Conservation (phyloP, 64 coral and sea anemone genomes). For the Montipora sp. region DNA sequence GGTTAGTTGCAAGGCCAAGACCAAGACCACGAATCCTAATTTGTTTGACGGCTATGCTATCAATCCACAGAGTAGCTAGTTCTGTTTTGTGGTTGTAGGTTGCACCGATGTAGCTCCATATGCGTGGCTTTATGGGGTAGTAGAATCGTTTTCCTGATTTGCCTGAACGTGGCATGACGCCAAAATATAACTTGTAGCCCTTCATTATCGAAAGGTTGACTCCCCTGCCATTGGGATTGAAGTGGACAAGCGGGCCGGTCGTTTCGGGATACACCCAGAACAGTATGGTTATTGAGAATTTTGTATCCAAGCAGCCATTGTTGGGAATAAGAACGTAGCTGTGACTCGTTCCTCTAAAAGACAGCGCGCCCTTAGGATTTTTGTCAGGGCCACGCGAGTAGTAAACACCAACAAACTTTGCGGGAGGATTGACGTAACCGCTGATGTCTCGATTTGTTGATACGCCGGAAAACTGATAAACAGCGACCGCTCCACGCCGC, state of each 20-base stretch:
- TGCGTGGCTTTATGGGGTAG: constrained; percentile 29
- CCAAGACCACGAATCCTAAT: constrained; percentile 34
- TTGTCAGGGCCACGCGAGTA: constrained; percentile 51
- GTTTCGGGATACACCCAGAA: constrained; percentile 76
- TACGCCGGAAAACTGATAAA: constrained; percentile 25
- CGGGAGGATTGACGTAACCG: constrained; percentile 44
- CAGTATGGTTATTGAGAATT: constrained; percentile 65
- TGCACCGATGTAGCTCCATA: constrained; percentile 76
- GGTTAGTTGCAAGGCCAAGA: constrained; percentile 62
- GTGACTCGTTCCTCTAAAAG: constrained; percentile 54
- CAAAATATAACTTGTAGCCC: constrained; percentile 28
- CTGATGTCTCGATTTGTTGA: constrained; percentile 49
- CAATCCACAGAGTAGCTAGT: constrained; percentile 54
- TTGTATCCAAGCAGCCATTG: constrained; percentile 72
- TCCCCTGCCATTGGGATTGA: constrained; percentile 37
- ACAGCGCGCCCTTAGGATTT: constrained; percentile 36
- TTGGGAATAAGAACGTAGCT: constrained; percentile 79
- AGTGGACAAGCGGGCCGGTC: constrained; percentile 68
- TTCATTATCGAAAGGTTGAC: constrained; percentile 38
- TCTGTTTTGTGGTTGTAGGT: constrained; percentile 66
- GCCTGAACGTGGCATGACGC: not conserved
- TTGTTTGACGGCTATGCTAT: constrained; percentile 19
- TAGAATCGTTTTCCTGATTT: constrained; percentile 11
- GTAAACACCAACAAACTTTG: constrained; percentile 33
- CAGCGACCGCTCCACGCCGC: constrained; percentile 39